phyloP scores from a whole-genome alignment of 1,140 invertebrate species.

The Leptopilina boulardi region DNA sequence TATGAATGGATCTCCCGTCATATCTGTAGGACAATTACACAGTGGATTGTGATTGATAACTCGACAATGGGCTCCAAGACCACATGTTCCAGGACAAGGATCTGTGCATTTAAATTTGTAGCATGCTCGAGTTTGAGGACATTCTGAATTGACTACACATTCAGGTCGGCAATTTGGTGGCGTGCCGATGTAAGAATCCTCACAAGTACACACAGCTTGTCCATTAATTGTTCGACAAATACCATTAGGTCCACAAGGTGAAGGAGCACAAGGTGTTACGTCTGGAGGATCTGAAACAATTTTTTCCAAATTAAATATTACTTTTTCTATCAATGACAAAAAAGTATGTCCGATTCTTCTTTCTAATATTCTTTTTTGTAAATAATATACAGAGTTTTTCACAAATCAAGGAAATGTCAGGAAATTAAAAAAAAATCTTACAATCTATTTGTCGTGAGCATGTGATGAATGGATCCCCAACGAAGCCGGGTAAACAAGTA shows the following conservation, averaged over 20 bases:
- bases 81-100: conserved; percentile 88
- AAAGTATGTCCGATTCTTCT: too few relatives aligned
- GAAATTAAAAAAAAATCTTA: conserved; percentile 38
- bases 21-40: conserved; percentile 82
- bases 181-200: conserved; percentile 76
- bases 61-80: conserved; percentile 84
- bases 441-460: conserved; percentile 71
- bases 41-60: conserved; percentile 86
- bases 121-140: conserved; percentile 85
- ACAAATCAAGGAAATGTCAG: too few relatives aligned
- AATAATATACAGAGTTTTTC: too few relatives aligned
- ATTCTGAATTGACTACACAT: conserved; percentile 88
- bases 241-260: conserved; percentile 79
- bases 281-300: background rate
- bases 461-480: conserved; percentile 78
- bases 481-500: conserved; percentile 77
- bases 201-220: conserved; percentile 78
- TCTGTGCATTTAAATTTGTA: conserved; percentile 86
- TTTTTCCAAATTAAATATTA: background rate
- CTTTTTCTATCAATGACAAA: too few relatives aligned
- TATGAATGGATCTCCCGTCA: conserved; percentile 84
- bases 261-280: conserved; percentile 72
- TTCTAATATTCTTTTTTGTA: too few relatives aligned
- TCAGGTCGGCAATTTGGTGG: conserved; percentile 87
- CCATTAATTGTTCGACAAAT: conserved; percentile 75